Conservation (phyloP, 2,888 invertebrate species). For the Sphaerophoria rueppellii region DNA sequence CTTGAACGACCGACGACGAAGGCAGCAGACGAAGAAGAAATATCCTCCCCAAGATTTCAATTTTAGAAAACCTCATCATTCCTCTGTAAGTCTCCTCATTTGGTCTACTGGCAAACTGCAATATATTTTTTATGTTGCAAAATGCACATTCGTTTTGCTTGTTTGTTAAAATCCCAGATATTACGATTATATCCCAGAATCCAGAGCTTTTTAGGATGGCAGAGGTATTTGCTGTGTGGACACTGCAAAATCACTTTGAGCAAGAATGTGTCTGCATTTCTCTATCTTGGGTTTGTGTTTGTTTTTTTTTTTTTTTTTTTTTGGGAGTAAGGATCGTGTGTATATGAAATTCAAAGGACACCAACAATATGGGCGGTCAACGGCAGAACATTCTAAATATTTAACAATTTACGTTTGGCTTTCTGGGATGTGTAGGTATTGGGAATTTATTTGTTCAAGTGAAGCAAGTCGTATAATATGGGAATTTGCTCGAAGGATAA, state of each 20-base stretch:
- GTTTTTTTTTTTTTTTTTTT: background rate
- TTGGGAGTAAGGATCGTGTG: constrained; percentile 15
- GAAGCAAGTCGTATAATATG: constrained; percentile 4
- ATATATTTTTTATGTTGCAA: constrained; percentile 53
- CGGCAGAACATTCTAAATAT: constrained; percentile 33
- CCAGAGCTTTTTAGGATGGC: constrained; percentile 46
- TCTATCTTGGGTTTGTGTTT: constrained; percentile 9
- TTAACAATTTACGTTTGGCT: constrained; percentile 24
- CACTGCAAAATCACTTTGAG: constrained; percentile 44
- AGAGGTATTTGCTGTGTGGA: constrained; percentile 40
- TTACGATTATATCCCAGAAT: constrained; percentile 43
- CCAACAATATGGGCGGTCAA: constrained; percentile 19
- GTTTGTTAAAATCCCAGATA: constrained; percentile 67
- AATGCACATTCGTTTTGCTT: constrained; percentile 69
- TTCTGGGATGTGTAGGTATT: constrained; percentile 7
- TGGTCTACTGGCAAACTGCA: background rate
- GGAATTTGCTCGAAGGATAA: background rate
- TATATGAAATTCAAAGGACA: background rate
- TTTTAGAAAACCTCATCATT: constrained; percentile 2
- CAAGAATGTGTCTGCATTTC: constrained; percentile 61
- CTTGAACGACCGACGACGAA: constrained; percentile 26
- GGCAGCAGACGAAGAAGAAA: constrained; percentile 32
- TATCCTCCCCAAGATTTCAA: constrained; percentile 39
- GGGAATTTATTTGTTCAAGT: constrained; percentile 32
- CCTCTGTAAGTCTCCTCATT: background rate